phyloP scores from a whole-genome alignment of 2,888 invertebrate species.

The Spilarctia lutea region DNA sequence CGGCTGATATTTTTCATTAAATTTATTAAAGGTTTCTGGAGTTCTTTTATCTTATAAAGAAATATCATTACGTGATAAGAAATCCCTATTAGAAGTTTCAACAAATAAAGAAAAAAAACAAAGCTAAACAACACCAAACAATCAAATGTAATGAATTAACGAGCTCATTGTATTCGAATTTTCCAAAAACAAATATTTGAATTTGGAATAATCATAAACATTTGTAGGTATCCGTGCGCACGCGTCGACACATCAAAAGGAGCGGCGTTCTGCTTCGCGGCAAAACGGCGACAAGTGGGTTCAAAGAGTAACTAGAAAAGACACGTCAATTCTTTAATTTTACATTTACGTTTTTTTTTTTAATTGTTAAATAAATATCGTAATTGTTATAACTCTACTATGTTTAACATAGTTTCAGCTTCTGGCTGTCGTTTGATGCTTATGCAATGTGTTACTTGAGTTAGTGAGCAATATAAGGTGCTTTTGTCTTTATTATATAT shows the following conservation, averaged over 20 bases:
- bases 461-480: background rate
- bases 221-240: slow-evolving; percentile 73
- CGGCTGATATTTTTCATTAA: too few relatives aligned
- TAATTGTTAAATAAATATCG: background rate
- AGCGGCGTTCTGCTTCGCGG: slow-evolving; percentile 64
- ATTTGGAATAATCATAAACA: slow-evolving; percentile 67
- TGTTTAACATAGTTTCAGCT: background rate
- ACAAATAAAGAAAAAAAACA: slow-evolving; percentile 5
- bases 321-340: slow-evolving; percentile 13
- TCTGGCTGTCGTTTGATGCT: background rate
- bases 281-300: slow-evolving; percentile 55
- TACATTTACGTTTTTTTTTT: background rate
- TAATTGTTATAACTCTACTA: background rate
- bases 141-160: slow-evolving; percentile 55
- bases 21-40: background rate
- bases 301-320: slow-evolving; percentile 50
- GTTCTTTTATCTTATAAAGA: background rate
- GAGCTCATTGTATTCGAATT: slow-evolving; percentile 65
- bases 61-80: background rate
- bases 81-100: background rate
- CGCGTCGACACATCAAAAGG: slow-evolving; percentile 72
- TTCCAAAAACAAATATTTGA: slow-evolving; percentile 59
- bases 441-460: background rate
- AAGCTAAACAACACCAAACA: slow-evolving; percentile 33
- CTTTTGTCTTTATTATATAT: background rate